phyloP scores from a whole-genome alignment of 1,140 invertebrate species.

The Phymorhynchus buccinoides region DNA sequence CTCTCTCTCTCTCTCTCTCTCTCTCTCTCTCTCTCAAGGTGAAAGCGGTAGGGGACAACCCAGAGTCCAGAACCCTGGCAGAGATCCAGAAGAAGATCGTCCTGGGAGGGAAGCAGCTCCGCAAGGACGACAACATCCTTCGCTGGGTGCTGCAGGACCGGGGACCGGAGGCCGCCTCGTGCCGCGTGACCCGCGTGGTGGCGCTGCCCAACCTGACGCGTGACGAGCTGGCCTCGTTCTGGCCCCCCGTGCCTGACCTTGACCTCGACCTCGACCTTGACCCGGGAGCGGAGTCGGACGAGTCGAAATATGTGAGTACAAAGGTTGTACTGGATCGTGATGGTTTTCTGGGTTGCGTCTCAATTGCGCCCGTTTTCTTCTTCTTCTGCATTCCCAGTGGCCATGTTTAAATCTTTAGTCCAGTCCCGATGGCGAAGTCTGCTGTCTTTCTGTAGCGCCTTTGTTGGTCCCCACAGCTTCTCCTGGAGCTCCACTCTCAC shows the following conservation, averaged over 20 bases:
- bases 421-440: no score
- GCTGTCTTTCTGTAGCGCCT: no score
- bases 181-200: constrained; percentile 26
- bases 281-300: no score
- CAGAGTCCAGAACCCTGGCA: not conserved
- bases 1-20: not conserved
- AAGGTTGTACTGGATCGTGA: not conserved
- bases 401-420: no score
- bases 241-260: constrained; percentile 23
- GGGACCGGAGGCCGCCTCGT: not conserved
- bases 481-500: no score
- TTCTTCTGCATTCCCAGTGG: no score
- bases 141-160: constrained; percentile 36
- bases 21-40: not conserved
- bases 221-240: constrained; percentile 19
- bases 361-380: no score
- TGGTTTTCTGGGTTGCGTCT: no score
- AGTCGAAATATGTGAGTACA: not conserved
- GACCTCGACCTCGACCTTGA: no score
- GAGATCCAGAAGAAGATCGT: constrained; percentile 24
- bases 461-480: no score
- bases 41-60: constrained; percentile 35
- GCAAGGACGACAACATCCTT: constrained; percentile 37
- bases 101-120: constrained; percentile 24
- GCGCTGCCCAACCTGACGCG: constrained; percentile 38